Conservation (phyloP, 2,888 invertebrate species). For the Ectemnius cavifrons region DNA sequence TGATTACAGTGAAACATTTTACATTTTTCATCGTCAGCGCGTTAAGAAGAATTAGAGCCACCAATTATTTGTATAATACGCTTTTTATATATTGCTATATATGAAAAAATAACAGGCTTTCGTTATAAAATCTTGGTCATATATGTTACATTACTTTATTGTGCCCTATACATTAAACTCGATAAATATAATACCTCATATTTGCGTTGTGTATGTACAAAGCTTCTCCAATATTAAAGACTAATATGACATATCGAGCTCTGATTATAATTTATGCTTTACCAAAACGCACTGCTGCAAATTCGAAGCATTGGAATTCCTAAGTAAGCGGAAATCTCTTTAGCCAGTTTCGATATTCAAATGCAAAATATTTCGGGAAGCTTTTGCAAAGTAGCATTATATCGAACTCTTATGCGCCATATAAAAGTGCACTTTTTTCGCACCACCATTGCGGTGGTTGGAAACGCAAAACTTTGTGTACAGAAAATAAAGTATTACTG, state of each 20-base stretch:
- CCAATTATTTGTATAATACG: slow-evolving; percentile 57
- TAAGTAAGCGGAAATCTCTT: not conserved
- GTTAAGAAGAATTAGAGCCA: slow-evolving; percentile 45
- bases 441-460: too few species aligned
- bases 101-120: slow-evolving; percentile 55
- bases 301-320: not conserved
- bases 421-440: too few species aligned
- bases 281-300: too few species aligned
- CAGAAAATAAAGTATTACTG: too few species aligned
- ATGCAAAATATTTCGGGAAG: slow-evolving; percentile 1
- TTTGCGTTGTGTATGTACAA: slow-evolving; percentile 38
- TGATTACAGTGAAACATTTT: slow-evolving; percentile 10
- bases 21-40: slow-evolving; percentile 32
- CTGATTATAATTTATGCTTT: slow-evolving; percentile 6
- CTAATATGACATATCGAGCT: slow-evolving; percentile 26
- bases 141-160: slow-evolving; percentile 37
- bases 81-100: slow-evolving; percentile 29
- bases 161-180: slow-evolving; percentile 33
- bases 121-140: slow-evolving; percentile 41
- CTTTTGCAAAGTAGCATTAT: not conserved
- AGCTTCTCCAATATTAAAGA: slow-evolving; percentile 20
- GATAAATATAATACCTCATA: slow-evolving; percentile 31
- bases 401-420: too few species aligned
- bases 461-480: too few species aligned
- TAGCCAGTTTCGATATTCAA: slow-evolving; percentile 1